A percentile compares a stretch with the other conserved stretches of the same genome.
Evolutionary conservation across 1,140 invertebrate genomes (phyloP).

Genomic region (Sarcophaga bullata): DNA sequence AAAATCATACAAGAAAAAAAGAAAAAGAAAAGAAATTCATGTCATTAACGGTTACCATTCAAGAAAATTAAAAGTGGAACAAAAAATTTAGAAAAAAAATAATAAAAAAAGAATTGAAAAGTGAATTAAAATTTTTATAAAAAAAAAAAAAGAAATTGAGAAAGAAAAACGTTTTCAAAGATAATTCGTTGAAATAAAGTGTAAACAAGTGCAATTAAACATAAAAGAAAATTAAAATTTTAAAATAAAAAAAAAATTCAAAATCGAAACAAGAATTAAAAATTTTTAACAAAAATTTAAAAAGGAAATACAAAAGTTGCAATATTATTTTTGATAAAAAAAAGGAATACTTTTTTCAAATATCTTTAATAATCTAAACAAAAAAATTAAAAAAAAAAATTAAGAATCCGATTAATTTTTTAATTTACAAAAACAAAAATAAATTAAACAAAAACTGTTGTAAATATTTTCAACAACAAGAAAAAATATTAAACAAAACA

Average conservation of each 20-base stretch:
- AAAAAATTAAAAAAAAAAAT: conserved; percentile 29
- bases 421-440: conserved; percentile 44
- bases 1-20: conserved; percentile 27
- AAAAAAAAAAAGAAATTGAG: neutral
- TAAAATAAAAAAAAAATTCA: neutral
- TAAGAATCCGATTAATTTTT: conserved; percentile 18
- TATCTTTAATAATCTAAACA: neutral
- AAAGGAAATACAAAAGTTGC: conserved; percentile 64
- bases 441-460: conserved; percentile 52
- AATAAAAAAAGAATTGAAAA: conserved; percentile 14
- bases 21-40: neutral
- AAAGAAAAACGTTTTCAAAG: neutral
- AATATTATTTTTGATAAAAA: conserved; percentile 54
- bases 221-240: neutral
- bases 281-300: conserved; percentile 28
- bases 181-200: neutral
- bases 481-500: conserved; percentile 32
- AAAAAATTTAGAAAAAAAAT: neutral
- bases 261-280: no score
- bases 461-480: conserved; percentile 53
- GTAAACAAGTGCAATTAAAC: conserved; percentile 24
- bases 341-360: conserved; percentile 43
- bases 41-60: neutral
- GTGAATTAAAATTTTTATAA: neutral
- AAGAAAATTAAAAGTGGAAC: conserved; percentile 21